Evolutionary conservation across 1,140 invertebrate species (phyloP), one percentile per base, ranked within the genome.

Genomic region (Plodia interpunctella): DNA sequence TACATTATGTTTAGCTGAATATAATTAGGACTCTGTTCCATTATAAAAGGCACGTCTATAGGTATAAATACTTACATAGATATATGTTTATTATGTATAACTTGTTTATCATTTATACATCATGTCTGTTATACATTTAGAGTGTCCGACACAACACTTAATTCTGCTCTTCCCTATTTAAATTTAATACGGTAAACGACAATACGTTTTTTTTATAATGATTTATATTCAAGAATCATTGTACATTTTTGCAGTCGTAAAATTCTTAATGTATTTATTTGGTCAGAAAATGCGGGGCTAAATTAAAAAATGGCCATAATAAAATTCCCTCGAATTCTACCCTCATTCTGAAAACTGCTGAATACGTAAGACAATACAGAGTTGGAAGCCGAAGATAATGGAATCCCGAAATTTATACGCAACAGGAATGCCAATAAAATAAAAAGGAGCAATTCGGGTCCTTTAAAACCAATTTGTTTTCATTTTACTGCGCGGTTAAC

Each of bases 381-480:
- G 13, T 5, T 44, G 15, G 38, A 44, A 44, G 38, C 38, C 13
- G n/a, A 44, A 44, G 15, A 44, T 44, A 44, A 44, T 17, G 15
- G 38, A n/a, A 44, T 44, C 38, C 35, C 54, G 19, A 52, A 63
- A 66, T 66, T 62, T 65, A 49, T 59, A 56, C 49, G 19, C 63
- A 59, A 65, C 59, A 59, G 55, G 59, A 51, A 61, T 62, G 56
- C 60, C 62, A 66, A 69, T 75, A 75, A 75, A 67, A 58, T 55
- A 65, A 32, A 61, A 75, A 72, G 70, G 73, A 70, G 68, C 60
- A 63, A 58, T 74, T 11, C 65, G 56, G 65, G 74, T 69, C 70
- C 61, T 79, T 78, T 69, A 75, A 83, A 80, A 80, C 73, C 80
- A 80, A 83, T 83, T 81, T 79, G 76, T 78, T 65, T 64, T 53